Base-by-base conservation (phyloP, 2,797 vertebrate species). In the Halcyon chelicuti region DNA sequence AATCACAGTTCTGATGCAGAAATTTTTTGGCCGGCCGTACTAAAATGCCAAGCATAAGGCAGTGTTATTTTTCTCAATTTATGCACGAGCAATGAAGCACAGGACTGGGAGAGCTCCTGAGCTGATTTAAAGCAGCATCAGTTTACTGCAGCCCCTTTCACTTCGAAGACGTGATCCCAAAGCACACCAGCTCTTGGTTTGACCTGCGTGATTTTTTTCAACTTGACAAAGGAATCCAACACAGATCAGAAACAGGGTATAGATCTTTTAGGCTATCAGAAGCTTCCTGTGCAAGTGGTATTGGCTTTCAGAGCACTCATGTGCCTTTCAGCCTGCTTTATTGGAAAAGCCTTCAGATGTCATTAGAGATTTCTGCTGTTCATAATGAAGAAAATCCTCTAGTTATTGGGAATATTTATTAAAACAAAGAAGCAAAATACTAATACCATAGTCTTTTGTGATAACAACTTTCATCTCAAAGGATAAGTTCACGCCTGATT, bases 321-420 rank as follows among this genome's bases (percentile, higher is more conserved):
- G 70, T 83, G 79, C 67, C 60, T 94, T 96, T 95, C 88, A 90
- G 55, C 65, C 76, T 83, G 55, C 67, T 95, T 96, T 95, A 97
- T 88, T 92, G 95, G 66, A 90, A 95, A 95, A 93, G 83, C 66
- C 90, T 95, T 94, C 70, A 93, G 86, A 92, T 96, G 88, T 60
- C 92, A 88, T 88, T 91, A 90, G 88, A 96, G 70, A 92, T 96
- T 97, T 93, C 90, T 94, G 79, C 60, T 78, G 35, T 35, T 95
- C 74, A 86, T 96, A 94, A 94, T 92, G 70, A 93, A 97, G 90
- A 70, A 95, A 97, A 90, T 92, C 86, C 86, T 88, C 79, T 51
- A 78, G 93, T 96, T 93, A 96, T 93, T 75, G 12, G 91, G 73
- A 86, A 93, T 93, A 92, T 86, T 95, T 96, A 93, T 96, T 95